Percentiles rank a stretch among this genome's conserved stretches.
These are phyloP conservation scores for Onychomys arenicola DNA, from an alignment of 2,797 vertebrate species.

Conservation along the genomic window DNA sequence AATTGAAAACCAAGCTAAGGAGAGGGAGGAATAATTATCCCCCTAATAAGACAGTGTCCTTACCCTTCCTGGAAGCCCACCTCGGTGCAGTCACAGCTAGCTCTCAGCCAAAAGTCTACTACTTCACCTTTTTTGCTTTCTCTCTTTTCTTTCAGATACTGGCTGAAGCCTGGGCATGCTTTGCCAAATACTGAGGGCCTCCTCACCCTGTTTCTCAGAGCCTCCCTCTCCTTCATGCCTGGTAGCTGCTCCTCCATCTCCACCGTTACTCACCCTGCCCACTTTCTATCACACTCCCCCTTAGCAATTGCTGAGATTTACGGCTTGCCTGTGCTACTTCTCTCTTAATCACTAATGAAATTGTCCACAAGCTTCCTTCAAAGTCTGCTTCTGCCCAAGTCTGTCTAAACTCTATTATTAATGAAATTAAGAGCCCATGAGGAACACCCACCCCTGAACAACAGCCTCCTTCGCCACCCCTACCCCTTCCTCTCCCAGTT, in stretches of 20 bases:
- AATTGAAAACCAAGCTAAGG: not conserved
- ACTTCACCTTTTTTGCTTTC: not conserved
- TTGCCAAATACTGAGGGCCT: not conserved
- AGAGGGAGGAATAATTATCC: not conserved
- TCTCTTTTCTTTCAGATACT: not conserved
- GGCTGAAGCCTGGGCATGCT: not conserved
- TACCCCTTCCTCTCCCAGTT: accelerated
- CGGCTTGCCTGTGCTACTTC: not conserved
- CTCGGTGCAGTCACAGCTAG: not conserved
- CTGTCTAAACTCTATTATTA: not conserved
- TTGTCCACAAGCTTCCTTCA: not conserved
- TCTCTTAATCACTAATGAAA: not conserved
- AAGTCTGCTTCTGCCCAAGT: not conserved
- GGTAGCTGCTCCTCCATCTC: not conserved
- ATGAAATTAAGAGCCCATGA: not conserved
- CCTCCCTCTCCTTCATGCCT: not conserved
- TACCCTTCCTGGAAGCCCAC: not conserved
- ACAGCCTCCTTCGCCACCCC: not conserved
- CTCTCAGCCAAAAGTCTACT: not conserved
- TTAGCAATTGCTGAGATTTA: not conserved
- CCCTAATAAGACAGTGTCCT: not conserved
- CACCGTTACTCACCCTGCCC: no score
- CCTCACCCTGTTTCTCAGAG: not conserved
- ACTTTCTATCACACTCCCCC: not conserved
- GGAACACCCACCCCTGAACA: not conserved